These are phyloP conservation scores for Diglossa cyanea DNA, from an alignment of 2,797 vertebrate species.

Conservation along the genomic window DNA sequence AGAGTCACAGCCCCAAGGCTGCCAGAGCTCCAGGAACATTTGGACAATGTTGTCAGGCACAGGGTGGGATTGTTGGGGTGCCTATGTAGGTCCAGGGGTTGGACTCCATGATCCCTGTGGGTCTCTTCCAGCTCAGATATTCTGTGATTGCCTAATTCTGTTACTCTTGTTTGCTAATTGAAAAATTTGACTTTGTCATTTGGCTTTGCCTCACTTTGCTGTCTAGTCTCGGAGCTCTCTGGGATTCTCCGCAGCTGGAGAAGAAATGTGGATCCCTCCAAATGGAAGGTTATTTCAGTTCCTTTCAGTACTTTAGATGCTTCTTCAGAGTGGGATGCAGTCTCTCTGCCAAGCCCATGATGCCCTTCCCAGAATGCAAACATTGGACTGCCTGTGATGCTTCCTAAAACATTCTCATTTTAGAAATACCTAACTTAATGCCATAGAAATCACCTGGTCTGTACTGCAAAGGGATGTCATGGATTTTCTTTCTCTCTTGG, in stretches of 20 bases:
- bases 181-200: neutral
- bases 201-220: neutral
- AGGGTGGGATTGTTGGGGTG: neutral
- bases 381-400: neutral
- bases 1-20: rapidly evolving
- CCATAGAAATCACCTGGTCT: neutral
- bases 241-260: neutral
- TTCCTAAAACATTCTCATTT: neutral
- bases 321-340: neutral
- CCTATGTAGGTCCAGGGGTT: neutral
- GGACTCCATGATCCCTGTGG: neutral
- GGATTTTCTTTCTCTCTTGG: neutral
- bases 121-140: neutral
- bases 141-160: neutral
- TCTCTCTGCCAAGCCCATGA: neutral
- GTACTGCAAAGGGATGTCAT: neutral
- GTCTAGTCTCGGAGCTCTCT: neutral
- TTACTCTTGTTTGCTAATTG: neutral
- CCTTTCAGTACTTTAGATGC: neutral
- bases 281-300: neutral
- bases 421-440: neutral
- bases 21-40: neutral
- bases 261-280: neutral
- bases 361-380: neutral
- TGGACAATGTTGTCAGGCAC: neutral